phyloP scores from a whole-genome alignment of 2,797 vertebrate species.

The Coreius guichenoti region DNA sequence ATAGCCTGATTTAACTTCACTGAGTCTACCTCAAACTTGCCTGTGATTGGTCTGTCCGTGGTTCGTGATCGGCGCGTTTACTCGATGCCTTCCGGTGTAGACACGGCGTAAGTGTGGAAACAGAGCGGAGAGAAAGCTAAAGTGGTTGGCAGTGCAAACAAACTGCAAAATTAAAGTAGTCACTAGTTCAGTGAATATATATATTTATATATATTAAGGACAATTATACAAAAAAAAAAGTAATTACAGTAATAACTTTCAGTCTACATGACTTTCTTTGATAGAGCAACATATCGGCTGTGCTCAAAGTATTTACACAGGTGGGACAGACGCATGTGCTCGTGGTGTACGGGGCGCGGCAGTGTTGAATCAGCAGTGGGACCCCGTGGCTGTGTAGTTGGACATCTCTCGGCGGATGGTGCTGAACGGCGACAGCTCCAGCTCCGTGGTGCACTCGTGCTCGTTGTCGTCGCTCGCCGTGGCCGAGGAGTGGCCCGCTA shows the following conservation, averaged over 20 bases:
- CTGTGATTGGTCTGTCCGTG: background rate
- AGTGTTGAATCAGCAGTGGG: constrained; percentile 81
- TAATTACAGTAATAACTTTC: constrained; percentile 5
- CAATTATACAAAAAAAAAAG: constrained; percentile 44
- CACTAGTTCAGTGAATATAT: constrained; percentile 40
- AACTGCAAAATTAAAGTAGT: constrained; percentile 39
- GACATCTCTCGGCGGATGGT: constrained; percentile 96
- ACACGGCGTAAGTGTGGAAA: constrained; percentile 52
- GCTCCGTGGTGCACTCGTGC: constrained; percentile 95
- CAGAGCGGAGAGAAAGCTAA: constrained; percentile 68
- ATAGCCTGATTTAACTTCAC: background rate
- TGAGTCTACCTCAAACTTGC: background rate
- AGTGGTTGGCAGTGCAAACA: constrained; percentile 81
- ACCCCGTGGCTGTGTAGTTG: constrained; percentile 93
- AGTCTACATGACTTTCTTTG: constrained; percentile 31
- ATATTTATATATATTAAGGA: constrained; percentile 48
- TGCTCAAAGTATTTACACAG: constrained; percentile 51
- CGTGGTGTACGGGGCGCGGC: background rate
- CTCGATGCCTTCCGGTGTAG: background rate
- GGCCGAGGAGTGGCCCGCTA: constrained; percentile 80
- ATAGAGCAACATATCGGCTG: constrained; percentile 24
- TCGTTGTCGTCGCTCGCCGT: constrained; percentile 95
- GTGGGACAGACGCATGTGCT: constrained; percentile 36
- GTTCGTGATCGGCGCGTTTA: background rate
- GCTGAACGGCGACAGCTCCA: constrained; percentile 97